Conservation (phyloP, 1,140 invertebrate genomes). For the Euura saliciscinereae region DNA sequence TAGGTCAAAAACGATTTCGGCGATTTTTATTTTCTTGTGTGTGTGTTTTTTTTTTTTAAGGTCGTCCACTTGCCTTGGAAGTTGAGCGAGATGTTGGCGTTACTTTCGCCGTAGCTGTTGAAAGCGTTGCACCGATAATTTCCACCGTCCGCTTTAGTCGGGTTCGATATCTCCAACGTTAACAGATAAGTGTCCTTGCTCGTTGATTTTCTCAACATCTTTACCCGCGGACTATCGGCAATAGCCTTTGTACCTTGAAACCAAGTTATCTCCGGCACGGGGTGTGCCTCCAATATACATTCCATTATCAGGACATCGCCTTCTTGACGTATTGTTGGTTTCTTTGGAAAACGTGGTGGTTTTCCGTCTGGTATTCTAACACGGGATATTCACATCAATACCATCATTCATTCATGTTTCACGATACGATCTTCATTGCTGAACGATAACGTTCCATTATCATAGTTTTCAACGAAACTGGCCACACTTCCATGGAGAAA, state of each 20-base stretch:
- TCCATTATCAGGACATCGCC: slow-evolving; percentile 95
- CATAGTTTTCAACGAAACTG: too few species aligned
- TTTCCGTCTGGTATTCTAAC: slow-evolving; percentile 92
- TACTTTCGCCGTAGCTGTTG: slow-evolving; percentile 98
- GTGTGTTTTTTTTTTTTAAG: background rate
- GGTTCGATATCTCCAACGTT: slow-evolving; percentile 91
- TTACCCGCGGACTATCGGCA: slow-evolving; percentile 78
- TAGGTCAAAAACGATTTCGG: background rate
- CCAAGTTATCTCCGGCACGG: slow-evolving; percentile 95
- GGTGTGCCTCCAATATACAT: slow-evolving; percentile 93
- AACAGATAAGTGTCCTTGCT: slow-evolving; percentile 91
- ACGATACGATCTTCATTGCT: too few species aligned
- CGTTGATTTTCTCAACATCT: slow-evolving; percentile 83
- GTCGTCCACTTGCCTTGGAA: slow-evolving; percentile 88
- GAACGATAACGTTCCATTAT: too few species aligned
- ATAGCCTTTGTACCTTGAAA: slow-evolving; percentile 88
- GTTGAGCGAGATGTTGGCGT: slow-evolving; percentile 99
- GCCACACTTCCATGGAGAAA: too few species aligned
- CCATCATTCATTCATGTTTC: too few species aligned
- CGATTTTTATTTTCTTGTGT: background rate
- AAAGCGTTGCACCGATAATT: slow-evolving; percentile 98
- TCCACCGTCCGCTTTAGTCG: slow-evolving; percentile 93
- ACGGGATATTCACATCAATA: slow-evolving; percentile 9
- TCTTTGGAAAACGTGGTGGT: slow-evolving; percentile 95
- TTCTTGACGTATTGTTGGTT: slow-evolving; percentile 94